Evolutionary conservation across 2,888 invertebrate species (phyloP).

Genomic region (Aleiodes alternator): DNA sequence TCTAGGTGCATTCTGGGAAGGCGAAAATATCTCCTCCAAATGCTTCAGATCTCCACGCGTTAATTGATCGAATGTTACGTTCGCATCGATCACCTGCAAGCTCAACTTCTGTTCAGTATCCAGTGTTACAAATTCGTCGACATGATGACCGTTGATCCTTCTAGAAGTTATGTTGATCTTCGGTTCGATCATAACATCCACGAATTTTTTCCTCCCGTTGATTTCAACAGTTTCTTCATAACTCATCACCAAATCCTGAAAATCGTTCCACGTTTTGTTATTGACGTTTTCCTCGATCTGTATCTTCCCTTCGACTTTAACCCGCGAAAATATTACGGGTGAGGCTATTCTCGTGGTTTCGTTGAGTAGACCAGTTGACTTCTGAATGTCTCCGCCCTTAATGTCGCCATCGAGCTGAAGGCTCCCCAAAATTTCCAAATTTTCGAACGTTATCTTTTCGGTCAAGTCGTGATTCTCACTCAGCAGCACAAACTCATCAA

Average conservation of each 20-base stretch:
- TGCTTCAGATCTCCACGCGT: slow-evolving; percentile 52
- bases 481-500: slow-evolving; percentile 76
- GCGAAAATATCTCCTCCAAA: slow-evolving; percentile 52
- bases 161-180: slow-evolving; percentile 70
- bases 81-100: slow-evolving; percentile 59
- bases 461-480: slow-evolving; percentile 74
- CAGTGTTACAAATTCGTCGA: slow-evolving; percentile 76
- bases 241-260: slow-evolving; percentile 77
- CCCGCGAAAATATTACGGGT: slow-evolving; percentile 74
- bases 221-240: slow-evolving; percentile 71
- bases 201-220: slow-evolving; percentile 76
- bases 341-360: slow-evolving; percentile 73
- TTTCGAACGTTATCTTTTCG: slow-evolving; percentile 76
- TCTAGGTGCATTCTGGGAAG: slow-evolving; percentile 3
- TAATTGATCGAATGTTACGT: slow-evolving; percentile 59
- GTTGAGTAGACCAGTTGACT: slow-evolving; percentile 75
- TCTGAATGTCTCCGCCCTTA: slow-evolving; percentile 73
- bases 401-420: slow-evolving; percentile 77
- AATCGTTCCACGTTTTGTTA: slow-evolving; percentile 68
- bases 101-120: slow-evolving; percentile 76
- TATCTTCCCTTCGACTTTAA: slow-evolving; percentile 77
- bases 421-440: slow-evolving; percentile 76
- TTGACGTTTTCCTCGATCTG: slow-evolving; percentile 75
- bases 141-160: slow-evolving; percentile 74
- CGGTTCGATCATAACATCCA: slow-evolving; percentile 65